phyloP scores from a whole-genome alignment of 2,888 invertebrate species.

The Campopleginae sp. region DNA sequence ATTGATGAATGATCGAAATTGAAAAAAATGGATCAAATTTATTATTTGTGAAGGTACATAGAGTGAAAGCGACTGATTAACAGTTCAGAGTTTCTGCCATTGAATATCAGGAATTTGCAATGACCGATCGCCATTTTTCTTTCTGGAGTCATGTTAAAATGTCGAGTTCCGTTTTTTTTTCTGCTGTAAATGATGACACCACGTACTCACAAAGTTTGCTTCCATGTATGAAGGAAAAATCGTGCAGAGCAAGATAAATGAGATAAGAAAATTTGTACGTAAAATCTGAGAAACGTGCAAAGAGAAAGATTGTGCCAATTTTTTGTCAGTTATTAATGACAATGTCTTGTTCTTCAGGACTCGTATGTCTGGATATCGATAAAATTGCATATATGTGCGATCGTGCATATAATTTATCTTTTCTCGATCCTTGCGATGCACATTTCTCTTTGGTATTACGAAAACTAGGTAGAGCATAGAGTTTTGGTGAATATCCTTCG shows the following conservation, averaged over 20 bases:
- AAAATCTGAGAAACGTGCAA: conserved; percentile 1
- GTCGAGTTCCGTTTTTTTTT: too few relatives aligned
- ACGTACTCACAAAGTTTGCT: not conserved
- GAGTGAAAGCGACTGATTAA: too few relatives aligned
- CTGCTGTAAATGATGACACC: not conserved
- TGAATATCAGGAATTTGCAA: too few relatives aligned
- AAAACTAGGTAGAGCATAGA: conserved; percentile 24
- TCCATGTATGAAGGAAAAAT: not conserved
- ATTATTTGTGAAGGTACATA: too few relatives aligned
- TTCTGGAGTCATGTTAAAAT: too few relatives aligned
- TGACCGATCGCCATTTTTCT: too few relatives aligned
- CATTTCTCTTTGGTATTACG: conserved; percentile 30
- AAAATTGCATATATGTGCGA: conserved; percentile 4
- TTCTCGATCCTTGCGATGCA: conserved; percentile 13
- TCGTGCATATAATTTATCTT: conserved; percentile 12
- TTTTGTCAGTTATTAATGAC: conserved; percentile 51
- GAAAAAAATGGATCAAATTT: too few relatives aligned
- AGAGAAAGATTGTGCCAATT: conserved; percentile 22
- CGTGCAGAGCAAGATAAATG: conserved; percentile 14
- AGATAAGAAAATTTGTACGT: conserved; percentile 13
- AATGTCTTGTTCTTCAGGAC: conserved; percentile 29
- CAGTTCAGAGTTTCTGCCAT: too few relatives aligned
- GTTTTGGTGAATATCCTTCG: conserved; percentile 25
- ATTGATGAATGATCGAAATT: too few relatives aligned
- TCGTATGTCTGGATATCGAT: conserved; percentile 40